phyloP scores from a whole-genome alignment of 2,113 vertebrate genomes.

The Varanus salvator region DNA sequence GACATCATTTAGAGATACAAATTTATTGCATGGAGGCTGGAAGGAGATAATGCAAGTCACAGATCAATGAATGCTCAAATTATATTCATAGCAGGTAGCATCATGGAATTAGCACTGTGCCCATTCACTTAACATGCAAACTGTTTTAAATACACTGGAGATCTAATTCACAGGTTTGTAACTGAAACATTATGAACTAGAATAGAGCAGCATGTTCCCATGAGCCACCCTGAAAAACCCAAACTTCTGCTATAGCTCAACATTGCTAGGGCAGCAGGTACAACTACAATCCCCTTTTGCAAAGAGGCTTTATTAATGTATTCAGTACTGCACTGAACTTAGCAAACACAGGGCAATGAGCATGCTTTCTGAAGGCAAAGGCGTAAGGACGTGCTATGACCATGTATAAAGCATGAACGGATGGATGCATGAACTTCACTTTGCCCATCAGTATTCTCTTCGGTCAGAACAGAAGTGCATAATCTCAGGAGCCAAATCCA shows the following conservation, averaged over 20 bases:
- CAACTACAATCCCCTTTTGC: not conserved
- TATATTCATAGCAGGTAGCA: conserved; percentile 1
- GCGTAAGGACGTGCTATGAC: not conserved
- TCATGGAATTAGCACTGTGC: not conserved
- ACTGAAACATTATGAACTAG: not conserved
- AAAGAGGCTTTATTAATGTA: not conserved
- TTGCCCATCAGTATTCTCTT: too few relatives aligned
- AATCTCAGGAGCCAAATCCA: too few relatives aligned
- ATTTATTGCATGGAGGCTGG: conserved; percentile 17
- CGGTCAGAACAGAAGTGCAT: too few relatives aligned
- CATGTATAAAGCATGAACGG: not conserved
- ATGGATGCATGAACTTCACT: not conserved
- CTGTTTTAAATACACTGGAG: not conserved
- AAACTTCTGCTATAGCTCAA: not conserved
- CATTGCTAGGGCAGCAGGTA: not conserved
- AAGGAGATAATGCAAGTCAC: conserved; percentile 10
- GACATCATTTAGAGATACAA: conserved; percentile 32
- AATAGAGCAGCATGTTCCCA: not conserved
- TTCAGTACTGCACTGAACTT: not conserved
- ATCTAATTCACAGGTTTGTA: not conserved
- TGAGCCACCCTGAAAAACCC: not conserved
- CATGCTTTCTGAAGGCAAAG: not conserved
- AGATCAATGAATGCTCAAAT: conserved; percentile 1
- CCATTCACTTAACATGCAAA: conserved; percentile 3
- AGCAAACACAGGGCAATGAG: not conserved